Percentiles rank a stretch among this genome's conserved stretches.
phyloP scores from a whole-genome alignment of 2,888 invertebrate species.

The Ephialtes manifestator region DNA sequence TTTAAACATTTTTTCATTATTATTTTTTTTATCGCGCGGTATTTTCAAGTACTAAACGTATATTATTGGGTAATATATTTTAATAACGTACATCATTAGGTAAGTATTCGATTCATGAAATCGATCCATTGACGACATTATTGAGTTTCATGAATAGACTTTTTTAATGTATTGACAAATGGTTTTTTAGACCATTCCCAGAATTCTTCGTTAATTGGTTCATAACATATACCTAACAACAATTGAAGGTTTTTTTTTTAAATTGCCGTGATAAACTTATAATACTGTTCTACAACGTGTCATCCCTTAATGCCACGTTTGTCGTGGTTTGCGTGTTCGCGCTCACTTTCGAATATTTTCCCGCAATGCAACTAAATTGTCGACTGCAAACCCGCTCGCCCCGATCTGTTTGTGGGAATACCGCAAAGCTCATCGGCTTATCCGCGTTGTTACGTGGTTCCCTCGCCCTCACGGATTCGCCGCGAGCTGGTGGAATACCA shows the following conservation, averaged over 20 bases:
- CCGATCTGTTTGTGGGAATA: slow-evolving; percentile 52
- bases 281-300: neutral
- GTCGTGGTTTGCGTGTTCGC: neutral
- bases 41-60: no score
- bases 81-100: no score
- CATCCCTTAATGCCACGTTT: neutral
- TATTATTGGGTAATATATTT: no score
- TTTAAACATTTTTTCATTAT: no score
- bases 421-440: slow-evolving; percentile 66
- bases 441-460: slow-evolving; percentile 40
- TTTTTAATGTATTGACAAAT: no score
- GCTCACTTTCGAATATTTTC: slow-evolving; percentile 7
- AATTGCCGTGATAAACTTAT: neutral
- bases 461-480: slow-evolving; percentile 38
- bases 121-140: no score
- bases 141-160: no score
- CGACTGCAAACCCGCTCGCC: neutral
- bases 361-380: slow-evolving; percentile 31
- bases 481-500: neutral
- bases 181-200: no score
- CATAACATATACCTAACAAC: neutral
- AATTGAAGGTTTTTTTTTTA: neutral
- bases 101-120: no score
- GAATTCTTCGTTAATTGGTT: neutral
- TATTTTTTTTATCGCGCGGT: no score